Base-by-base conservation (phyloP, 2,888 invertebrate genomes). In the Parnassius apollo region DNA sequence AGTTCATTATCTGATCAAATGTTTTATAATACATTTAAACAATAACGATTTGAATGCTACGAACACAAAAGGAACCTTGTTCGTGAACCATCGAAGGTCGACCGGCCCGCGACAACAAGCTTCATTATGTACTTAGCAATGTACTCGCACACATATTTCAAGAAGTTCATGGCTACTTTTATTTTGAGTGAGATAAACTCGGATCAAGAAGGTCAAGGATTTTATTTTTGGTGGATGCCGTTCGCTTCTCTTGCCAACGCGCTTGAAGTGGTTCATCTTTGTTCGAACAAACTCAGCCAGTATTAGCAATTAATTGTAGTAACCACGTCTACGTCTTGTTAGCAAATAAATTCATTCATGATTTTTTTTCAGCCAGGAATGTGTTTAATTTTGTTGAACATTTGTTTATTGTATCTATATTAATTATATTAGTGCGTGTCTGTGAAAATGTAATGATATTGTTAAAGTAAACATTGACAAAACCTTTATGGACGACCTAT, bases 41-140 rank as follows among this genome's bases (percentile, higher is more conserved):
- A 56, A 56, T 22, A 51, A 42, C 42, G 50, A 9, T 44, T 13
- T 49, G 50, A 12, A 59, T 45, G 12, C 55, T 51, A 51, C 76
- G 67, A 70, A 79, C 53, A 87, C 85, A 88, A 88, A 62, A 86
- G 88, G 77, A 76, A 77, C 89, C 90, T 90, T 89, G 89, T 83
- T 88, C 88, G 80, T 89, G 87, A 88, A 88, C 88, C 82, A 82
- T 72, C 77, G 91, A 91, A 91, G 91, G 90, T 79, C 90, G 78
- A 71, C 88, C 75, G 76, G 73, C 13, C 49, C 13, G 13, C 77
- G 79, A 78, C 81, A 78, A 80, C 85, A 77, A 77, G 85, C 84
- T 84, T 70, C 70, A 61, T 80, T 80, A 78, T 79, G 80, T 80
- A 79, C 77, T 35, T 75, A 78, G 78, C 76, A 76, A 80, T 81